Evolutionary conservation across 2,888 invertebrate species (phyloP).

Genomic region (Sphaerophoria rueppellii): DNA sequence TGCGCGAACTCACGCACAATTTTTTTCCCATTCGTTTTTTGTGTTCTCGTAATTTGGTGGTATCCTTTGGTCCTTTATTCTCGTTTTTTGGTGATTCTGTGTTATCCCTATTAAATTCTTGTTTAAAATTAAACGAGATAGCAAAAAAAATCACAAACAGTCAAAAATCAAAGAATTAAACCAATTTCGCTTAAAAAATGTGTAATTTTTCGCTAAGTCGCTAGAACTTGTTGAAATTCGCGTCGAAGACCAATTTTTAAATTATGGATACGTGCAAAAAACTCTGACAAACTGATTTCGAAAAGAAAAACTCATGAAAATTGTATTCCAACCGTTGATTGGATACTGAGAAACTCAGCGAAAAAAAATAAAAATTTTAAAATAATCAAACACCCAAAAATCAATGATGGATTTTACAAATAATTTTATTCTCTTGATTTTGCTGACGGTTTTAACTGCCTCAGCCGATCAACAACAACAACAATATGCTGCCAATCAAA

Average conservation of each 20-base stretch:
- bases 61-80: constrained; percentile 62
- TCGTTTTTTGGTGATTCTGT: constrained; percentile 40
- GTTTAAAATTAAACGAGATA: constrained; percentile 33
- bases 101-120: constrained; percentile 23
- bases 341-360: constrained; percentile 60
- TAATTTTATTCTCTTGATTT: constrained; percentile 56
- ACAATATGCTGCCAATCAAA: constrained; percentile 71
- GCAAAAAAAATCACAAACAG: constrained; percentile 32
- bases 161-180: background rate
- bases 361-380: constrained; percentile 26
- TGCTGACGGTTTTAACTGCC: constrained; percentile 61
- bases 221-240: constrained; percentile 45
- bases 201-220: constrained; percentile 62
- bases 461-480: constrained; percentile 70
- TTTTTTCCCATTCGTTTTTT: constrained; percentile 41
- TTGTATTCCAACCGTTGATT: constrained; percentile 46
- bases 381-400: background rate
- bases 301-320: constrained; percentile 17
- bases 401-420: constrained; percentile 54
- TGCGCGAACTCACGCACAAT: constrained; percentile 73
- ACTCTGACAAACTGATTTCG: constrained; percentile 58
- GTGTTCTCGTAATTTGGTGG: constrained; percentile 66
- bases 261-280: constrained; percentile 67
- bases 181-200: constrained; percentile 50
- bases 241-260: constrained; percentile 42